These are phyloP conservation scores for Elaphurus davidianus DNA, from an alignment of 2,113 vertebrate genomes.

Conservation along the genomic window DNA sequence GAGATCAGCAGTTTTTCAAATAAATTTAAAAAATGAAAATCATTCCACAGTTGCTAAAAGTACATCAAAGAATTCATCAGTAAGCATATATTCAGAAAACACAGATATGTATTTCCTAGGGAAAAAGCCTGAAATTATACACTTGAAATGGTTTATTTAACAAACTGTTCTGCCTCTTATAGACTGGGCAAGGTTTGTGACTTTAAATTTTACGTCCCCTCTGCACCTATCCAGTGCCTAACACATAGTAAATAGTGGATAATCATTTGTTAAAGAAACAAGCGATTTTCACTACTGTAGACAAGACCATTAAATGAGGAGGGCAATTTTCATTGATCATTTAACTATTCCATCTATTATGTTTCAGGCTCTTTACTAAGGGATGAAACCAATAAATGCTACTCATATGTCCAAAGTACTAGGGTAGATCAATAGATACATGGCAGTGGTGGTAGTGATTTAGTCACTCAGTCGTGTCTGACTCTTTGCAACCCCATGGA, in stretches of 20 bases:
- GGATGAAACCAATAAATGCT: background rate
- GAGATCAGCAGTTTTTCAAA: conserved; percentile 39
- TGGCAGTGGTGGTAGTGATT: background rate
- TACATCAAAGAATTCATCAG: background rate
- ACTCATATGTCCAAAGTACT: background rate
- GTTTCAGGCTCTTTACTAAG: background rate
- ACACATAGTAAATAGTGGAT: background rate
- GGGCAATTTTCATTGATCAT: background rate
- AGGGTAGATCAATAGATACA: background rate
- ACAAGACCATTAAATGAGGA: background rate
- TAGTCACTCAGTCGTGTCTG: background rate
- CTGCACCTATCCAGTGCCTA: background rate
- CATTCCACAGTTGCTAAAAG: conserved; percentile 32
- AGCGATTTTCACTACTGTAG: background rate
- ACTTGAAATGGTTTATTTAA: background rate
- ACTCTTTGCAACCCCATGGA: background rate
- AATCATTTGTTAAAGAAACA: background rate
- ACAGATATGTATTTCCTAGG: background rate
- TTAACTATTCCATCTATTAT: background rate
- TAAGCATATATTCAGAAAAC: background rate
- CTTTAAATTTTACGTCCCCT: background rate
- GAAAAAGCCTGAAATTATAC: background rate
- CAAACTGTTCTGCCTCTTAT: background rate
- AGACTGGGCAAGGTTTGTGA: background rate
- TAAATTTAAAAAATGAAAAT: conserved; percentile 33